Percentiles rank a stretch among this genome's conserved stretches.
phyloP scores from a whole-genome alignment of 2,888 invertebrate genomes.

The Drosophila imparisetae region DNA sequence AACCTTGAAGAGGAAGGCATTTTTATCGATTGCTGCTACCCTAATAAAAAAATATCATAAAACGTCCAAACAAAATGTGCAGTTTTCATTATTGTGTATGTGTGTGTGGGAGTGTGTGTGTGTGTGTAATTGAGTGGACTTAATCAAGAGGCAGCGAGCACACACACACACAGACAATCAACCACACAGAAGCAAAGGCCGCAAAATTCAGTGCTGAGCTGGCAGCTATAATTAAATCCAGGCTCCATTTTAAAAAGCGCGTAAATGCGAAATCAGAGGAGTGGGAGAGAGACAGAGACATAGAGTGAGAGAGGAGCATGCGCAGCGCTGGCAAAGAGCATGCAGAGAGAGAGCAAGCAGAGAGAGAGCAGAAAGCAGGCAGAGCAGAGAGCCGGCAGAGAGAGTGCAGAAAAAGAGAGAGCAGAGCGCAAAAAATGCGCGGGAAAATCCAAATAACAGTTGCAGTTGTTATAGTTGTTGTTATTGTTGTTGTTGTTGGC shows the following conservation, averaged over 20 bases:
- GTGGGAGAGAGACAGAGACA: background rate
- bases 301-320: conserved; percentile 29
- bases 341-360: background rate
- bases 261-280: background rate
- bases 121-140: conserved; percentile 49
- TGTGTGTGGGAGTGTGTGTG: background rate
- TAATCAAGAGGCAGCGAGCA: conserved; percentile 46
- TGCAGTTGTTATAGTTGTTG: conserved; percentile 39
- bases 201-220: conserved; percentile 26
- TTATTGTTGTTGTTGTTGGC: conserved; percentile 28
- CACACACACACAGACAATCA: background rate
- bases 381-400: background rate
- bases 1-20: conserved; percentile 64
- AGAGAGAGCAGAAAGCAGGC: conserved; percentile 39
- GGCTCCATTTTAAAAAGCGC: conserved; percentile 44
- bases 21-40: conserved; percentile 56
- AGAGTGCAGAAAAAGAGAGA: conserved; percentile 46
- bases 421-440: conserved; percentile 60
- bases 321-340: conserved; percentile 42
- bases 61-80: conserved; percentile 20
- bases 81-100: conserved; percentile 1
- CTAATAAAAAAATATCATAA: conserved; percentile 5
- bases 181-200: background rate
- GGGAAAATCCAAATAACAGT: conserved; percentile 64
- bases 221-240: conserved; percentile 60